A percentile compares a stretch with the other conserved stretches of the same genome.
Evolutionary conservation across 2,113 vertebrate genomes (phyloP).

Genomic region (Phrynosoma platyrhinos): DNA sequence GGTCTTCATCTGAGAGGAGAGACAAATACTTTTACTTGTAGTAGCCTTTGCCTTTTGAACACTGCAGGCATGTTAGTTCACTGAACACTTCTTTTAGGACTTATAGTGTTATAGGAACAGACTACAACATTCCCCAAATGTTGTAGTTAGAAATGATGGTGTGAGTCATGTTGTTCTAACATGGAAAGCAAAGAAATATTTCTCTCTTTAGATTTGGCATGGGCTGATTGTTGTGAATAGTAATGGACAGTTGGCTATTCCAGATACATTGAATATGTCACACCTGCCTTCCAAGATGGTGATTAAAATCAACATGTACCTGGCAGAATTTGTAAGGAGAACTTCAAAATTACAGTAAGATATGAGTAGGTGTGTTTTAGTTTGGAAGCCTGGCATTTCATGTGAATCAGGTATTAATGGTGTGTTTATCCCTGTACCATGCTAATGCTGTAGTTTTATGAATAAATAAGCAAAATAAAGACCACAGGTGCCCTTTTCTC

Average conservation of each 20-base stretch:
- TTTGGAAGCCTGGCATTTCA: background rate
- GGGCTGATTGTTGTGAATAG: background rate
- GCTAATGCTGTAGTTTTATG: background rate
- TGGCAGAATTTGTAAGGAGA: background rate
- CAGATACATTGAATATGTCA: background rate
- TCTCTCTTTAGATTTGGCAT: background rate
- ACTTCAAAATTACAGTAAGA: background rate
- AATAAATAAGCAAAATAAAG: background rate
- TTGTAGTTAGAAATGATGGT: background rate
- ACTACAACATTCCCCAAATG: background rate
- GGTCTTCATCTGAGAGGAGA: background rate
- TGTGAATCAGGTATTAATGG: background rate
- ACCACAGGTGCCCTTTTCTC: background rate
- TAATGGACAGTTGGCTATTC: slow-evolving; percentile 13
- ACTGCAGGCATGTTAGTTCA: background rate
- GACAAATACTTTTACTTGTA: background rate
- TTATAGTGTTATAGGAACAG: background rate
- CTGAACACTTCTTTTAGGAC: background rate
- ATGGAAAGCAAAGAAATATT: background rate
- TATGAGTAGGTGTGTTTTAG: background rate
- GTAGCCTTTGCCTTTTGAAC: background rate
- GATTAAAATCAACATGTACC: slow-evolving; percentile 6
- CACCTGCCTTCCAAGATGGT: background rate
- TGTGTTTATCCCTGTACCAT: background rate
- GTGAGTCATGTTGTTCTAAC: background rate